phyloP scores from a whole-genome alignment of 2,888 invertebrate species.

The Meteorus cinctellus region DNA sequence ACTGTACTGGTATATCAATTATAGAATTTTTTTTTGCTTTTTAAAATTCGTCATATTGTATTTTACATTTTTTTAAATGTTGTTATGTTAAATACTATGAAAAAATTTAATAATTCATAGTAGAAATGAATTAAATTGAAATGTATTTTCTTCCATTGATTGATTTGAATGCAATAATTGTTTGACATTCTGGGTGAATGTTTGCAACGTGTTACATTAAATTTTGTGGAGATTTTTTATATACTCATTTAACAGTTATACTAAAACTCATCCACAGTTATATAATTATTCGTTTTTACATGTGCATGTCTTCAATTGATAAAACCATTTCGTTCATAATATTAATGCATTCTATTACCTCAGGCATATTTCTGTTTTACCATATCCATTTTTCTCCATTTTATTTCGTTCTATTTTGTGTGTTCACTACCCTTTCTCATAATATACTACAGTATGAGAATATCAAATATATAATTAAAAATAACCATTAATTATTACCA shows the following conservation, averaged over 20 bases:
- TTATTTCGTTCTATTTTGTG: neutral
- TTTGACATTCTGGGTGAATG: too few relatives aligned
- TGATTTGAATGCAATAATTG: too few relatives aligned
- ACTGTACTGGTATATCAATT: neutral
- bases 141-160: too few relatives aligned
- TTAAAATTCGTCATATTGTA: too few relatives aligned
- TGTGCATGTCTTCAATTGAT: slow-evolving; percentile 34
- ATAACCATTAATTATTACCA: neutral
- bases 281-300: neutral
- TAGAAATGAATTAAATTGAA: neutral
- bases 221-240: neutral
- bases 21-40: neutral
- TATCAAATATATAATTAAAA: neutral
- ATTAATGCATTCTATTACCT: slow-evolving; percentile 37
- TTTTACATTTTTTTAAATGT: neutral
- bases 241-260: neutral
- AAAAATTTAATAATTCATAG: neutral
- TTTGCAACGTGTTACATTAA: too few relatives aligned
- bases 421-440: slow-evolving; percentile 3
- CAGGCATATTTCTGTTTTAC: slow-evolving; percentile 15
- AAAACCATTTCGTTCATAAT: slow-evolving; percentile 30
- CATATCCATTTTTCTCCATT: neutral
- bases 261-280: neutral
- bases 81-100: neutral
- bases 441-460: neutral